These are phyloP conservation scores for Noctilio leporinus DNA, from an alignment of 2,113 vertebrate genomes.

Conservation along the genomic window DNA sequence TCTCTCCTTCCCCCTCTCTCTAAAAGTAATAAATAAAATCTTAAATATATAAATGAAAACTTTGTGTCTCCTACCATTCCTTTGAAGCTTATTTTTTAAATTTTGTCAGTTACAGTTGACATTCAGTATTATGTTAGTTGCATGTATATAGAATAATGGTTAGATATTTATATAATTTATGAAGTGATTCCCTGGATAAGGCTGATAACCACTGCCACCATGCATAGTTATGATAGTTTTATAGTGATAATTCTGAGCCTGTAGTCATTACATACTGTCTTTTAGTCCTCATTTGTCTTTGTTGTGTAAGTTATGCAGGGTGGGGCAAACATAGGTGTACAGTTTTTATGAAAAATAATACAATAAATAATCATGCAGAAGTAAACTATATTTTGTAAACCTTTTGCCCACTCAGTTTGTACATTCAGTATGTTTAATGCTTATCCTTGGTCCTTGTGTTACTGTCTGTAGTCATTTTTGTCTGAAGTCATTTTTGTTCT, in stretches of 20 bases:
- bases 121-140: background rate
- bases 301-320: background rate
- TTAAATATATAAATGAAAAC: too few species aligned
- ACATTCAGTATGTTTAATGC: background rate
- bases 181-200: background rate
- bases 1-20: too few species aligned
- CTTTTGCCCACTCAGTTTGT: background rate
- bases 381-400: background rate
- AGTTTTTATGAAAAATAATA: background rate
- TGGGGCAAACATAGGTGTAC: background rate
- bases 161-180: background rate
- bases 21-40: too few species aligned
- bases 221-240: background rate
- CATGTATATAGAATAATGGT: background rate
- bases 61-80: background rate
- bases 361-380: background rate
- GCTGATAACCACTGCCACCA: background rate
- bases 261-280: background rate
- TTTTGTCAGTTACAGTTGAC: background rate
- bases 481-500: background rate
- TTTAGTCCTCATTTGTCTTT: background rate
- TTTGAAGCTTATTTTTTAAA: background rate
- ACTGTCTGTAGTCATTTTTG: background rate
- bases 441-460: background rate
- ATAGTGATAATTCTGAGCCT: background rate